Conservation (phyloP, 2,888 invertebrate species). For the Brachylomia viminalis region DNA sequence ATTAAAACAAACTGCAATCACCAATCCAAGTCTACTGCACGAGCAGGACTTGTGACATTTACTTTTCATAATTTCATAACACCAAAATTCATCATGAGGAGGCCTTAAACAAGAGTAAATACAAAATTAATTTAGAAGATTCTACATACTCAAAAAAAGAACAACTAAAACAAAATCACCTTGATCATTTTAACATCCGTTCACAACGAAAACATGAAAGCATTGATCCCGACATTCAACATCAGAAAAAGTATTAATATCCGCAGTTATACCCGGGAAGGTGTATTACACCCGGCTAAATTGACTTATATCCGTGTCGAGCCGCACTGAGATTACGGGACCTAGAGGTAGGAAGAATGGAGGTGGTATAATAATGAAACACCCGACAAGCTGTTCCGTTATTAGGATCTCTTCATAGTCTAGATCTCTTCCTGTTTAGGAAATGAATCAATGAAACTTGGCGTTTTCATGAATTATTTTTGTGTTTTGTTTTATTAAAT, state of each 20-base stretch:
- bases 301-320: constrained; percentile 81
- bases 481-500: neutral
- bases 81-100: no score
- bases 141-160: neutral
- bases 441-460: neutral
- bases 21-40: neutral
- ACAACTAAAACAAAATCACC: neutral
- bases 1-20: neutral
- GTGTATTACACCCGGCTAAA: constrained; percentile 77
- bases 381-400: no score
- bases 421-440: no score
- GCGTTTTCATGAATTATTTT: neutral
- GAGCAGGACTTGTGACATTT: neutral
- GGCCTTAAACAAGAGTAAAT: neutral
- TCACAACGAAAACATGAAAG: constrained; percentile 35
- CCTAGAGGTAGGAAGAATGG: constrained; percentile 18
- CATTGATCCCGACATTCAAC: constrained; percentile 54
- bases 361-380: constrained; percentile 2
- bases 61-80: neutral
- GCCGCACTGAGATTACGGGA: constrained; percentile 72
- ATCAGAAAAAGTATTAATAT: constrained; percentile 70
- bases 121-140: neutral
- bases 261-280: constrained; percentile 69
- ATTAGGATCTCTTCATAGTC: no score
- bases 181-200: neutral